These are phyloP conservation scores for Hipparchia sbordonii DNA, from an alignment of 2,888 invertebrate genomes.

Conservation along the genomic window DNA sequence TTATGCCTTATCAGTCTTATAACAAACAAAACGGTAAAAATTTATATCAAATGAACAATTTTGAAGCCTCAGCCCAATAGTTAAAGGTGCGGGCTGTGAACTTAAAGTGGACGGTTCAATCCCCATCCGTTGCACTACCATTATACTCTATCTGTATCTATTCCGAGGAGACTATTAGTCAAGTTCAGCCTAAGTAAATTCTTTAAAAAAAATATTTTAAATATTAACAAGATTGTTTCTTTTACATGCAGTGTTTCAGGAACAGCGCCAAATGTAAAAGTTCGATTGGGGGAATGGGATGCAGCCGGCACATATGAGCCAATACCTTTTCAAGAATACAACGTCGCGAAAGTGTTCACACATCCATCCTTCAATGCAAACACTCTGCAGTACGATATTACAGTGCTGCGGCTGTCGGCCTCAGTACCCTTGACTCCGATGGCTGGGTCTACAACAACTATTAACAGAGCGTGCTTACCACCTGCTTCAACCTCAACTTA, in stretches of 20 bases:
- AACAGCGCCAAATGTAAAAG: conserved; percentile 82
- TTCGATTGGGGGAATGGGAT: conserved; percentile 91
- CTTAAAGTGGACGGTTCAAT: too few relatives aligned
- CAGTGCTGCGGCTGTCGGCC: conserved; percentile 87
- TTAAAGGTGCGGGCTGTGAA: too few relatives aligned
- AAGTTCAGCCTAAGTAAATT: too few relatives aligned
- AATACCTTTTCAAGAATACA: conserved; percentile 85
- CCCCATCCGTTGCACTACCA: too few relatives aligned
- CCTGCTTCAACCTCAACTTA: conserved; percentile 60
- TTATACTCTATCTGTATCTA: too few relatives aligned
- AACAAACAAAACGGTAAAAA: too few relatives aligned
- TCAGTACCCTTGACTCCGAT: conserved; percentile 78
- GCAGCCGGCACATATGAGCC: conserved; percentile 85
- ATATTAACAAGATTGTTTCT: too few relatives aligned
- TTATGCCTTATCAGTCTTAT: too few relatives aligned
- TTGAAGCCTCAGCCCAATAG: too few relatives aligned
- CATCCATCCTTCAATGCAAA: conserved; percentile 86
- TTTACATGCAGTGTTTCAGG: conserved; percentile 63
- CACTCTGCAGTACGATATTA: conserved; percentile 91
- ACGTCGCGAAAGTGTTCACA: conserved; percentile 81
- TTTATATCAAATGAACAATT: too few relatives aligned
- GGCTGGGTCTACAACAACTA: conserved; percentile 77
- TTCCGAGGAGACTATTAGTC: too few relatives aligned
- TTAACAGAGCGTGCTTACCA: conserved; percentile 85
- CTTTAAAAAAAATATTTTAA: background rate